Evolutionary conservation across 30 jellyfish, hydroid and myxozoan species (phyloP), one percentile per base, ranked within the genome.

Genomic region (Sanderia malayensis): DNA sequence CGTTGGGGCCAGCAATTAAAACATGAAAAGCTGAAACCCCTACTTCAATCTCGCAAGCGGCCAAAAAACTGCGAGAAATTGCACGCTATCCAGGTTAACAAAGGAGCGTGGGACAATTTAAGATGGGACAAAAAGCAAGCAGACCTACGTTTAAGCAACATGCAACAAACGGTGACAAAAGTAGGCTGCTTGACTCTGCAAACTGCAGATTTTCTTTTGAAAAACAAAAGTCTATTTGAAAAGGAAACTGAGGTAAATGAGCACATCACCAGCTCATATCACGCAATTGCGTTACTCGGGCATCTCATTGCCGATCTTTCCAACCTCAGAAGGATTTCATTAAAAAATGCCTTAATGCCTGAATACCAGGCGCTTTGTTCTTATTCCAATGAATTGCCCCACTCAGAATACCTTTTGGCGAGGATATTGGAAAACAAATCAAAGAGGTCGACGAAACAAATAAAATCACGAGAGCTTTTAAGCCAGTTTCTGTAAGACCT

Each of bases 361-460:
- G 81, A 69, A 0, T 69, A 69, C 25, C 81, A 69, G 13, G 67
- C 81, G 0, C 68, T 69, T 44, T 69, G 67, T 47, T 59, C 20
- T 59, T 59, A 1, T 19, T 19, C 19, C 22, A 30, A 11, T 37
- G 30, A 59, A 13, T 15, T 57, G 4, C 69, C 69, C 11, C 31
- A 57, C 22, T 25, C 31, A 10, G 31, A 25, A 8, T 57, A 9
- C 30, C 69, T 57, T 57, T 57, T 29, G 31, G 69, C 31, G 30
- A 57, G 18, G 30, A 57, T 57, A 10, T 57, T 25, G 22, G 22
- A 10, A 57, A 57, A 29, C 69, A 57, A 13, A 25, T 57, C 69
- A 57, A 57, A n/a, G 69, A 57, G 10, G 69, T 30, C 1, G 69
- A 57, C 18, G 69, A 57, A 57, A 19, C 69, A 1, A 57, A 57